Conservation (phyloP, 2,113 vertebrate species). For the Cyphomyrus discorhynchus region DNA sequence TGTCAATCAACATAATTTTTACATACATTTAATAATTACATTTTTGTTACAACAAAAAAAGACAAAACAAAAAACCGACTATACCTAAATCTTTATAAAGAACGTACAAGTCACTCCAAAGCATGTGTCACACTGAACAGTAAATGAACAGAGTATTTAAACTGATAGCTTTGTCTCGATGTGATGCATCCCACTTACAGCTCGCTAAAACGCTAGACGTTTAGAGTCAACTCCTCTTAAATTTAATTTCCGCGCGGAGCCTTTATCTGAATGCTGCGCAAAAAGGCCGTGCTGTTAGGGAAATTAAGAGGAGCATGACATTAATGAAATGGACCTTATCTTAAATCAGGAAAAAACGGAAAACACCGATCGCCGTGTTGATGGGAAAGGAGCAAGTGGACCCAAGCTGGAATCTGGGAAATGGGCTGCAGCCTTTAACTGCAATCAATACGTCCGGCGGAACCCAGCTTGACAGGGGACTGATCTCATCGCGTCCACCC, state of each 20-base stretch:
- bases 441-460: constrained; percentile 41
- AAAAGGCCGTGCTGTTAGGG: neutral
- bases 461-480: neutral
- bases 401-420: constrained; percentile 42
- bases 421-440: constrained; percentile 31
- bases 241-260: neutral
- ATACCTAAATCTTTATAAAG: neutral
- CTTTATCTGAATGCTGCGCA: neutral
- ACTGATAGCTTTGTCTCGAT: neutral
- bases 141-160: neutral
- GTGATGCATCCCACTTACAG: neutral
- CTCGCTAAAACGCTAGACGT: neutral
- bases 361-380: constrained; percentile 42
- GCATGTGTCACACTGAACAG: neutral
- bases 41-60: neutral
- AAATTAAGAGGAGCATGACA: constrained; percentile 28
- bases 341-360: neutral
- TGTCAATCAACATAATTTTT: neutral
- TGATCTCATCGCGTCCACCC: constrained; percentile 10
- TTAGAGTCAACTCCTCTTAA: neutral
- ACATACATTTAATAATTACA: neutral
- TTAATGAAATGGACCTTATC: constrained; percentile 39
- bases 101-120: neutral
- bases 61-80: no score
- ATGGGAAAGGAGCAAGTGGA: constrained; percentile 41